Conservation (phyloP, 2,113 vertebrate genomes). For the Zapus hudsonius region DNA sequence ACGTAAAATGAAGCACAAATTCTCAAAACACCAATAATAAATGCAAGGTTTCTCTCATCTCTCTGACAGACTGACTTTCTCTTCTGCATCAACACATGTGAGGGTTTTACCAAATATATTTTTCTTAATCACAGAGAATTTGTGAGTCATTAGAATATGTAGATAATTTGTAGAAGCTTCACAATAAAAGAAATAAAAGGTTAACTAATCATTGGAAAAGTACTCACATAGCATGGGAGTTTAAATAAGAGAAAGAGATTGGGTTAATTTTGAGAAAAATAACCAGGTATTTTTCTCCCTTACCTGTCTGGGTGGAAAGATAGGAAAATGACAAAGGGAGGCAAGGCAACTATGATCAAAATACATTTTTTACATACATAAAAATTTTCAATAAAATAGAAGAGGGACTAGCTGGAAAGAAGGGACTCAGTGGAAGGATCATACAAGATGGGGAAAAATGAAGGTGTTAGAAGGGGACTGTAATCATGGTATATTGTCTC, state of each 20-base stretch:
- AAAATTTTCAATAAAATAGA: too few species aligned
- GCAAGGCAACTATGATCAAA: too few species aligned
- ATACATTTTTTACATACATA: too few species aligned
- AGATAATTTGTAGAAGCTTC: neutral
- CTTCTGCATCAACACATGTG: neutral
- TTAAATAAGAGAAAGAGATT: constrained; percentile 19
- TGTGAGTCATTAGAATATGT: neutral
- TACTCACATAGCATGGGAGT: neutral
- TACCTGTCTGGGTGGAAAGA: too few species aligned
- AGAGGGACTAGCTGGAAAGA: too few species aligned
- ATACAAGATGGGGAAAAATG: too few species aligned
- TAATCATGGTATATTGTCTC: too few species aligned
- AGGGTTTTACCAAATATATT: neutral
- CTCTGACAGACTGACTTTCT: neutral
- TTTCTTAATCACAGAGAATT: neutral
- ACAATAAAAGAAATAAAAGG: constrained; percentile 17
- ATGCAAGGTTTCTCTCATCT: neutral
- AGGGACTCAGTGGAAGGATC: too few species aligned
- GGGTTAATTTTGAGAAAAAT: too few species aligned
- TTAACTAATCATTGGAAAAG: constrained; percentile 27
- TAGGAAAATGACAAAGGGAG: too few species aligned
- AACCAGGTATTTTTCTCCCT: too few species aligned
- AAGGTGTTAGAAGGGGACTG: too few species aligned
- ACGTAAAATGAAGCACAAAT: neutral
- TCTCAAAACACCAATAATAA: neutral